Base-by-base conservation (phyloP, 2,888 invertebrate species). In the Enchytraeus crypticus region DNA sequence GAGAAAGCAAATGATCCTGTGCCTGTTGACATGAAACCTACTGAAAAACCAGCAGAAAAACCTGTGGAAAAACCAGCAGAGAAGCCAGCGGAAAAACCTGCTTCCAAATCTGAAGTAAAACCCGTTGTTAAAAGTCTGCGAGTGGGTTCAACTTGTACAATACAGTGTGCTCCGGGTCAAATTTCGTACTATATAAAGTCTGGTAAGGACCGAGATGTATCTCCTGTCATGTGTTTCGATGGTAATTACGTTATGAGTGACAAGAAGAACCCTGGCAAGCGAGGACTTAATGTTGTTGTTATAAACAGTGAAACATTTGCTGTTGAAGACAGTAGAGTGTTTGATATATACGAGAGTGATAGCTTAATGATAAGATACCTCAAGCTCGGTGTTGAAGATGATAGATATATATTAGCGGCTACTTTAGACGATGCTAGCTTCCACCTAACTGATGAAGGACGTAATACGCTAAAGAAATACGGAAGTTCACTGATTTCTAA, bases 271-370 rank as follows among this genome's bases (percentile, higher is more conserved):
- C 73, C 73, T 65, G 68, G 67, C 33, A 69, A 71, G n/a, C 65
- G 77, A 57, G 77, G 77, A 4, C 60, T 77, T 11, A 77, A 74
- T 65, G 57, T 73, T 27, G 69, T 72, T 23, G 66, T 75, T 30
- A 64, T 76, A 21, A 68, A 76, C 65, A 69, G 71, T 58, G 66
- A 71, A 51, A 72, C 72, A n/a, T 55, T 69, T 38, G 64, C 70
- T 45, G 68, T 76, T 3, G 70, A 68, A 54, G 71, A 70, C 21
- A 66, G 68, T n/a, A 69, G 71, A 53, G 64, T 65, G 21, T 77
- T 74, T 71, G 78, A 78, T 64, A 76, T 77, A 4, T 78, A 77
- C 65, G 32, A 68, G 26, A 74, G 74, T 61, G 78, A 77, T 57
- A 62, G 71, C 18, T 61, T 70, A 5, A 66, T 77, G 57, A 64